These are phyloP conservation scores for Sebastes glaucus DNA, from an alignment of 2,797 vertebrate species.

Conservation along the genomic window DNA sequence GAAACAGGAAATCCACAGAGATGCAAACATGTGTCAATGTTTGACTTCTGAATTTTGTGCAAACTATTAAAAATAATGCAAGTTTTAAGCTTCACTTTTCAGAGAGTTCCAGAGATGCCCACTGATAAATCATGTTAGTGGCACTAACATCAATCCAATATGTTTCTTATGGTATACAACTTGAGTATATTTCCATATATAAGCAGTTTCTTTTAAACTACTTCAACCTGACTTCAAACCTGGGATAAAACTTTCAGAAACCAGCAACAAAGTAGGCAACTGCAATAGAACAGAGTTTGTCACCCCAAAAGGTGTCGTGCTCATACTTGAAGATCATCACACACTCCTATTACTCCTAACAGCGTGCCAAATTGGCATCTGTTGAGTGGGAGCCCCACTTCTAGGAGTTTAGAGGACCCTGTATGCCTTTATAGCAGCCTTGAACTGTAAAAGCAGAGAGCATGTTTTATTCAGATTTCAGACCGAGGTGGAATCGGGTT, in stretches of 20 bases:
- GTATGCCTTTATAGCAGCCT: constrained; percentile 45
- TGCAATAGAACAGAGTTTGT: constrained; percentile 13
- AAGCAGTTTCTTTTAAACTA: background rate
- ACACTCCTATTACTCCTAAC: constrained; percentile 23
- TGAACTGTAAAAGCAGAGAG: constrained; percentile 67
- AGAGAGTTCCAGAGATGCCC: too few relatives aligned
- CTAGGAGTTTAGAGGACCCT: constrained; percentile 45
- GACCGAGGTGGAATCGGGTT: constrained; percentile 64
- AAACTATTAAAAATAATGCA: background rate
- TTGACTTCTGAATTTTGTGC: background rate
- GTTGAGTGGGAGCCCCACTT: constrained; percentile 40
- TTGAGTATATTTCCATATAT: background rate
- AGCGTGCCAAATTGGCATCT: constrained; percentile 39
- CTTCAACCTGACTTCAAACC: constrained; percentile 7
- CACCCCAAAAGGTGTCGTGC: constrained; percentile 13
- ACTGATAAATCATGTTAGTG: background rate
- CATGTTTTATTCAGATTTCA: constrained; percentile 79
- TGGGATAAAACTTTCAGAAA: background rate
- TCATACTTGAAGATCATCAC: constrained; percentile 35
- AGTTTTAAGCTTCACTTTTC: too few relatives aligned
- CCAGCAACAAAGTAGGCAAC: background rate
- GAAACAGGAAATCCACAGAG: background rate
- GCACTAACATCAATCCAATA: background rate
- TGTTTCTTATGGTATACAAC: background rate
- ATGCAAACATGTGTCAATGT: background rate